Evolutionary conservation across 2,113 vertebrate genomes (phyloP).

Genomic region (Engraulis encrasicolus): DNA sequence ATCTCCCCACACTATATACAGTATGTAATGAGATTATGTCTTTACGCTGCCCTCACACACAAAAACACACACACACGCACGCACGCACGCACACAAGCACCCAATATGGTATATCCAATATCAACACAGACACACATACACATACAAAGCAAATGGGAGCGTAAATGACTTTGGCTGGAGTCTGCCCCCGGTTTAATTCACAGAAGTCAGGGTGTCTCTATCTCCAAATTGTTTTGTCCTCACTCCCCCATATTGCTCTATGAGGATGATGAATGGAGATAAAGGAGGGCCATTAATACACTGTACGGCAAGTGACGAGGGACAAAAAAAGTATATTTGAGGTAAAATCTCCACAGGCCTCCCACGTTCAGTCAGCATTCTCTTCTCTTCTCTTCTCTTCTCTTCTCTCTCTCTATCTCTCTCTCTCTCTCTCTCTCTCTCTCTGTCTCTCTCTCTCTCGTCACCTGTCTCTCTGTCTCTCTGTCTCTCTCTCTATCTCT

Average conservation of each 20-base stretch:
- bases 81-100: neutral
- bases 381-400: conserved; percentile 20
- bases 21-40: neutral
- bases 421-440: conserved; percentile 10
- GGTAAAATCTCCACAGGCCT: neutral
- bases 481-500: conserved; percentile 32
- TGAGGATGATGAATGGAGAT: conserved; percentile 73
- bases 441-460: conserved; percentile 35
- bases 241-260: conserved; percentile 63
- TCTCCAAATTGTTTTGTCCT: conserved; percentile 63
- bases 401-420: no score
- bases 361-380: neutral
- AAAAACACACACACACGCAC: neutral
- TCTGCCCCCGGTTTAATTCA: conserved; percentile 43
- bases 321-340: conserved; percentile 63
- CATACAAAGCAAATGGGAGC: neutral
- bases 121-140: neutral
- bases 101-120: no score
- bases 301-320: conserved; percentile 67
- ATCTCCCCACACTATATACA: no score
- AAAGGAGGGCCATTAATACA: conserved; percentile 70
- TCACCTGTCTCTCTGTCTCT: conserved; percentile 37
- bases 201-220: conserved; percentile 57
- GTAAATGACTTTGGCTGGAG: conserved; percentile 29
- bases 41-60: neutral